Conservation (phyloP, 2,113 vertebrate species). For the Rhadina sibilatrix region DNA sequence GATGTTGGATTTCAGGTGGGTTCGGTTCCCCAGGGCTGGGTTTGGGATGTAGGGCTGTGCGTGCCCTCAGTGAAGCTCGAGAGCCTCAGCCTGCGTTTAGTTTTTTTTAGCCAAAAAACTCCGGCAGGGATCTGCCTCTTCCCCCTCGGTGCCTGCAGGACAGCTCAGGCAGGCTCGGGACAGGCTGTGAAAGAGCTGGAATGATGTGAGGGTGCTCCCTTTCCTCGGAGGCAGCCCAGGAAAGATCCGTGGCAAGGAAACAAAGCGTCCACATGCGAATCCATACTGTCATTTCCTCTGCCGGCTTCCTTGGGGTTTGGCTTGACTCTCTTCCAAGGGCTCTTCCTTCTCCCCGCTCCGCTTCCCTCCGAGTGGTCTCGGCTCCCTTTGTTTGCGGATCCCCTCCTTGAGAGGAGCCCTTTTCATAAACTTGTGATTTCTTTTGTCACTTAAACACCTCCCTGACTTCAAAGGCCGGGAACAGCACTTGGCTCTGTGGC, state of each 20-base stretch:
- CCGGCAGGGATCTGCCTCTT: neutral
- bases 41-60: neutral
- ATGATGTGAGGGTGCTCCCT: neutral
- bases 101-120: neutral
- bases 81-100: neutral
- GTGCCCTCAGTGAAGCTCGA: neutral
- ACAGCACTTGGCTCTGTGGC: neutral
- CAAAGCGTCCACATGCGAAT: neutral
- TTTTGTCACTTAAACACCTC: slow-evolving; percentile 45
- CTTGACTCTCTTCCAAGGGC: slow-evolving; percentile 9
- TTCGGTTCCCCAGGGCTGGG: neutral
- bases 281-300: neutral
- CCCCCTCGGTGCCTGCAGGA: neutral
- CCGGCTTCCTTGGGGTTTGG: neutral
- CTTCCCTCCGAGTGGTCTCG: neutral
- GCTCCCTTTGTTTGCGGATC: slow-evolving; percentile 2
- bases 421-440: slow-evolving; percentile 15
- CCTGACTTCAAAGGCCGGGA: slow-evolving; percentile 18
- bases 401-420: neutral
- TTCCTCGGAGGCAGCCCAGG: neutral
- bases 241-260: neutral
- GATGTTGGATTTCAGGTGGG: rapidly evolving
- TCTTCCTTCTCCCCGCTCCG: neutral
- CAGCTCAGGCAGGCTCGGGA: neutral
- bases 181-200: neutral